Base-by-base conservation (phyloP, 2,113 vertebrate genomes). In the Shinisaurus crocodilurus region DNA sequence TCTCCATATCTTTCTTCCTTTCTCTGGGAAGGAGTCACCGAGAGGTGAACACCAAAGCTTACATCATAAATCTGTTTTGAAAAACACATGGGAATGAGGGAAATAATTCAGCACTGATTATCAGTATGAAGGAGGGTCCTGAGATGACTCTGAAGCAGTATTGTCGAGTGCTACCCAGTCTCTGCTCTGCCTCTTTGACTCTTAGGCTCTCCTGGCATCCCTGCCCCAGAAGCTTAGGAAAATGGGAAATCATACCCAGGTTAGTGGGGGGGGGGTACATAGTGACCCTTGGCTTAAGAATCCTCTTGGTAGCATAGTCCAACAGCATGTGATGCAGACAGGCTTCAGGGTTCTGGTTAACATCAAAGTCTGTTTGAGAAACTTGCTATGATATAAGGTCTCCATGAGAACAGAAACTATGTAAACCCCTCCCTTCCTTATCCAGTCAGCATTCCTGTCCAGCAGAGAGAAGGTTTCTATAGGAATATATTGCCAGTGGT, bases 301-400 rank as follows among this genome's bases (percentile, higher is more conserved):
- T 67, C 50, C 43, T 67, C 54, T 57, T 40, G 29, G 54, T 48
- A 63, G 34, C 16, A n/a, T 37, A 82, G 25, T 9, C 32, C 45
- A 34, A 3, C 29, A 50, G 45, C 25, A 74, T 43, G 80, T 40
- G 43, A 43, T 50, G 13, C 43, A 60, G 5, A 16, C 43, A 16
- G 16, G 27, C 25, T 48, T 3, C 15, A 54, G 65, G 40, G 34
- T 65, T 76, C 86, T 84, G 86, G 86, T 77, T 84, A 77, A 43
- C 20, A 20, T 83, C 86, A 91, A 88, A 75, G 43, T 77, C 60
- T 77, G 57, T 86, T 83, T 77, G 80, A 83, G 86, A 69, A 45
- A 18, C 32, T n/a, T 50, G 43, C 70, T 48, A 34, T 69, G 70
- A 83, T 76, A 77, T 50, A 34, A 75, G 80, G 43, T 76, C 80